Conservation (phyloP, 2,797 vertebrate species). For the Naso thynnoides region DNA sequence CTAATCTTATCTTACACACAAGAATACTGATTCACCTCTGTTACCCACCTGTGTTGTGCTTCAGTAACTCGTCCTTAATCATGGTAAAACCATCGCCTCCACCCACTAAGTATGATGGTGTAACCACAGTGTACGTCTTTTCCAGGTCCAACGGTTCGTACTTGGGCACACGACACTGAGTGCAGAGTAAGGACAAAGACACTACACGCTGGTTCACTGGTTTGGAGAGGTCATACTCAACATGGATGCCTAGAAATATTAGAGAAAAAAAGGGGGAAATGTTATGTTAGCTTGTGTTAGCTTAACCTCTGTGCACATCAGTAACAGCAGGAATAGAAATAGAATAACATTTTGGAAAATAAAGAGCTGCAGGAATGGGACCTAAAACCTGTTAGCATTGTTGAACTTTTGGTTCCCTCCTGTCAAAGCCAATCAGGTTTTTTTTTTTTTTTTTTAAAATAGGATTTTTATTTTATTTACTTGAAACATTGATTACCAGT, state of each 20-base stretch:
- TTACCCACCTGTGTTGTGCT: conserved; percentile 88
- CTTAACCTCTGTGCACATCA: not conserved
- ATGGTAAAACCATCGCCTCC: conserved; percentile 91
- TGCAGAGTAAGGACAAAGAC: conserved; percentile 58
- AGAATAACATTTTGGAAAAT: not conserved
- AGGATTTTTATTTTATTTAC: too few relatives aligned
- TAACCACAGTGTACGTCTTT: conserved; percentile 86
- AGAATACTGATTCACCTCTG: not conserved
- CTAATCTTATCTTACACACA: not conserved
- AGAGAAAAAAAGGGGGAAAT: not conserved
- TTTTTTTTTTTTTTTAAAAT: too few relatives aligned
- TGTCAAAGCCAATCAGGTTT: too few relatives aligned
- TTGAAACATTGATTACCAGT: too few relatives aligned
- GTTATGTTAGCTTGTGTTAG: not conserved
- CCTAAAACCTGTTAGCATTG: too few relatives aligned
- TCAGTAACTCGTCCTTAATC: conserved; percentile 87
- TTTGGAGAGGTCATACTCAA: conserved; percentile 59
- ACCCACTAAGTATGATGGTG: conserved; percentile 84
- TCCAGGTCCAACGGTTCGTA: conserved; percentile 85
- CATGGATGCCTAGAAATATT: conserved; percentile 49
- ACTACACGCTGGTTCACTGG: conserved; percentile 56
- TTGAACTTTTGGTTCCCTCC: too few relatives aligned
- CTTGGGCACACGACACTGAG: conserved; percentile 86
- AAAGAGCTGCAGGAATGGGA: too few relatives aligned
- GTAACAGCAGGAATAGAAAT: not conserved